Evolutionary conservation across 2,888 invertebrate species (phyloP).

Genomic region (Microctonus aethiopoides): DNA sequence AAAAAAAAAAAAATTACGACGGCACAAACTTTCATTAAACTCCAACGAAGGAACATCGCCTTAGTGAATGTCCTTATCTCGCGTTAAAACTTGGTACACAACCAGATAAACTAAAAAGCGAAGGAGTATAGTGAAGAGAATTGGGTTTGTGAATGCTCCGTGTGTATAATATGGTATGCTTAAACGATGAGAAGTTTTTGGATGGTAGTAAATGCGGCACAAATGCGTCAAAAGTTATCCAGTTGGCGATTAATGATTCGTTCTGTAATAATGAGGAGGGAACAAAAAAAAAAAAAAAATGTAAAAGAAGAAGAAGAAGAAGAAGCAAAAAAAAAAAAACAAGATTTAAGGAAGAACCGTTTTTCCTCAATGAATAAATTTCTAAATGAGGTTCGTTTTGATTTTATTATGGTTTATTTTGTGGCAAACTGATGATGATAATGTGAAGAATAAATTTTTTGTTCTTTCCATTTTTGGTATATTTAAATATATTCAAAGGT

Average conservation of each 20-base stretch:
- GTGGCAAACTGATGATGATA: too few species aligned
- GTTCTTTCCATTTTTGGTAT: neutral
- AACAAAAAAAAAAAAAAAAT: neutral
- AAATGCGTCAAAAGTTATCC: constrained; percentile 40
- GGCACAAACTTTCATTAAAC: constrained; percentile 54
- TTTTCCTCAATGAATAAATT: neutral
- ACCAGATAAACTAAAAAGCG: constrained; percentile 51
- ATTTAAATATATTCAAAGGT: too few species aligned
- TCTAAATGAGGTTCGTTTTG: neutral
- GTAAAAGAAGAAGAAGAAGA: too few species aligned
- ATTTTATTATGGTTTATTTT: neutral
- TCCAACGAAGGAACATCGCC: constrained; percentile 34
- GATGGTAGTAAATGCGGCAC: constrained; percentile 31
- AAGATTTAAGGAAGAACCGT: too few species aligned
- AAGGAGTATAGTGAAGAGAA: constrained; percentile 4
- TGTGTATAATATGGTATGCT: neutral
- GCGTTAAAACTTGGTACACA: constrained; percentile 51
- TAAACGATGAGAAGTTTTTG: neutral
- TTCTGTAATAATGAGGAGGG: constrained; percentile 26
- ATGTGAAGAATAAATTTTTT: too few species aligned
- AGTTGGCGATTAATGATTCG: constrained; percentile 46
- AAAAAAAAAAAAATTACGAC: constrained; percentile 35
- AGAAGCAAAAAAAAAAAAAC: constrained; percentile 35
- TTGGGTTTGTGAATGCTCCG: neutral
- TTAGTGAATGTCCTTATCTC: constrained; percentile 47